Conservation (phyloP, 2,888 invertebrate genomes). For the Stomorhina lunata region DNA sequence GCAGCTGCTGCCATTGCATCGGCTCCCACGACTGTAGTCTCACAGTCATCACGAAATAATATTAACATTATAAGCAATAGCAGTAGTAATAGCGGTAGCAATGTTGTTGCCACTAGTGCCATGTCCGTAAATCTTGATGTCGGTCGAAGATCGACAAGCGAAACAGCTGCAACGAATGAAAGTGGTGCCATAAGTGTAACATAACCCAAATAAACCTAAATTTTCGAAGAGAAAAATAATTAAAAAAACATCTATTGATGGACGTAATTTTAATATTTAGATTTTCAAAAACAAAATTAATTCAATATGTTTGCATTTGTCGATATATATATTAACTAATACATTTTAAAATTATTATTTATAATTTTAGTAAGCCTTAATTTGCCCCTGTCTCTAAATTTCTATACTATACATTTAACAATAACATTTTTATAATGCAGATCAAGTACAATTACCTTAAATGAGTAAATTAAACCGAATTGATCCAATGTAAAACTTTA, state of each 20-base stretch:
- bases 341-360: too few species aligned
- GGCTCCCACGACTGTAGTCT: conserved; percentile 62
- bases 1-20: conserved; percentile 62
- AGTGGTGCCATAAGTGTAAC: conserved; percentile 79
- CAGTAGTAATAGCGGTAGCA: conserved; percentile 14
- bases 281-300: conserved; percentile 6
- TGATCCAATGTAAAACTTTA: too few species aligned
- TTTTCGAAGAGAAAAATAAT: background rate
- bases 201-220: conserved; percentile 71
- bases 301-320: conserved; percentile 44
- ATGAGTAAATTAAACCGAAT: too few species aligned
- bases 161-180: conserved; percentile 68
- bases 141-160: conserved; percentile 34
- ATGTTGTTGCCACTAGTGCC: conserved; percentile 30
- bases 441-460: too few species aligned
- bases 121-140: conserved; percentile 58
- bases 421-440: too few species aligned
- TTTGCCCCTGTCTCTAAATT: too few species aligned
- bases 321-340: conserved; percentile 30
- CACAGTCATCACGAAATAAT: conserved; percentile 21
- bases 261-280: conserved; percentile 13
- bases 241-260: background rate
- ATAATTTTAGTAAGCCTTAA: too few species aligned
- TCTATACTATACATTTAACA: too few species aligned
- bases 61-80: background rate